Evolutionary conservation across 2,113 vertebrate genomes (phyloP).

Genomic region (Sphaerodactylus townsendi): DNA sequence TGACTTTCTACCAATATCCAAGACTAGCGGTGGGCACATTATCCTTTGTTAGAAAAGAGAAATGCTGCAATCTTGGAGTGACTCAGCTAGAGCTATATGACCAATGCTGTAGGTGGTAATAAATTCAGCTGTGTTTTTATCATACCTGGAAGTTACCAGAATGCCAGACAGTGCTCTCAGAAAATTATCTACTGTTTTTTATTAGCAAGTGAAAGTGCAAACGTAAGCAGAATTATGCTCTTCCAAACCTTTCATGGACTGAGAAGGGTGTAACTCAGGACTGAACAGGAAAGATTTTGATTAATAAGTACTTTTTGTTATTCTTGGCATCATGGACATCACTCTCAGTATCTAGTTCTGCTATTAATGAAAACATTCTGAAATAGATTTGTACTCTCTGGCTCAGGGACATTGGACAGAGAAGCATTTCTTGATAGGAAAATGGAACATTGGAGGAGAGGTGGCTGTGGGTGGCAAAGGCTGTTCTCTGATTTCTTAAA

Average conservation of each 20-base stretch:
- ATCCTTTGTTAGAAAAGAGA: neutral
- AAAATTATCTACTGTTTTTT: constrained; percentile 4
- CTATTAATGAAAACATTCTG: neutral
- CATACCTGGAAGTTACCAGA: neutral
- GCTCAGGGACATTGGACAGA: constrained; percentile 15
- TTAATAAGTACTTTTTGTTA: neutral
- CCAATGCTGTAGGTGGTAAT: neutral
- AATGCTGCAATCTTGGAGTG: neutral
- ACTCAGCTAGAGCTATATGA: neutral
- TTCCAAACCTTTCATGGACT: too few species aligned
- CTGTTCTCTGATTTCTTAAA: constrained; percentile 59
- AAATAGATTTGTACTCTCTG: neutral
- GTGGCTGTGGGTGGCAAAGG: constrained; percentile 31
- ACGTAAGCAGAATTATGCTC: too few species aligned
- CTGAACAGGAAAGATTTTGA: too few species aligned
- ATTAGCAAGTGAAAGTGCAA: neutral
- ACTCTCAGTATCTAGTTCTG: constrained; percentile 1
- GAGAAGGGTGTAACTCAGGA: too few species aligned
- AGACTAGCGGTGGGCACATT: neutral
- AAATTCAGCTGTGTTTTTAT: neutral
- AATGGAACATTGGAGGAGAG: constrained; percentile 56
- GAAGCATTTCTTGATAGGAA: constrained; percentile 54
- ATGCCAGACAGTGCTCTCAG: neutral
- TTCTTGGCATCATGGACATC: neutral
- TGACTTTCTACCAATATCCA: neutral